phyloP scores from a whole-genome alignment of 2,113 vertebrate species.

The Cromileptes altivelis region DNA sequence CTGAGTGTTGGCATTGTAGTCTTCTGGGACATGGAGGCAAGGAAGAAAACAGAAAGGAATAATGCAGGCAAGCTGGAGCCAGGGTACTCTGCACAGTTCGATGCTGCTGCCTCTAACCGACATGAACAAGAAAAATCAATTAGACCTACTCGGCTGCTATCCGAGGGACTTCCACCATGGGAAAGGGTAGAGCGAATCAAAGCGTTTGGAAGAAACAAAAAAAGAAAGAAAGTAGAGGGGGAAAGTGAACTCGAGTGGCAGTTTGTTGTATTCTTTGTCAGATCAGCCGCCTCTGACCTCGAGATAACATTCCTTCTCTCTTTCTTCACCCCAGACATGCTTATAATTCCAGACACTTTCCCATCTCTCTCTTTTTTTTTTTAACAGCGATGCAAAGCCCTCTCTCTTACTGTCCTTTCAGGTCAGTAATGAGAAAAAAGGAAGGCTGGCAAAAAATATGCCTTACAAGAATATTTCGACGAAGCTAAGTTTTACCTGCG shows the following conservation, averaged over 20 bases:
- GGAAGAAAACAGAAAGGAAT: constrained; percentile 59
- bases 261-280: constrained; percentile 64
- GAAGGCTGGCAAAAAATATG: constrained; percentile 24
- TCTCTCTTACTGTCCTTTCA: constrained; percentile 36
- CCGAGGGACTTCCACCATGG: constrained; percentile 67
- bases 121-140: constrained; percentile 85
- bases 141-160: constrained; percentile 79
- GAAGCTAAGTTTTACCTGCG: constrained; percentile 40
- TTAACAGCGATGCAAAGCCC: constrained; percentile 15
- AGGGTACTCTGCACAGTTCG: constrained; percentile 74
- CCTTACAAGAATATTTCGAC: constrained; percentile 35
- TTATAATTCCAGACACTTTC: constrained; percentile 59
- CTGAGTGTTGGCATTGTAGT: constrained; percentile 57
- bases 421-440: constrained; percentile 49
- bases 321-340: constrained; percentile 26
- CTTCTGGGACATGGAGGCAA: constrained; percentile 50
- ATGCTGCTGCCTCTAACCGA: constrained; percentile 72
- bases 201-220: constrained; percentile 35
- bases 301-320: constrained; percentile 60
- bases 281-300: constrained; percentile 61
- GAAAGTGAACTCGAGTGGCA: constrained; percentile 58
- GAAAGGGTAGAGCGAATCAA: constrained; percentile 65
- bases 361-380: constrained; percentile 9
- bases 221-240: constrained; percentile 55
- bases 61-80: constrained; percentile 72